A percentile compares a stretch with the other conserved stretches of the same genome.
phyloP scores from a whole-genome alignment of 2,888 invertebrate species.

The Drosophila vallismaia region DNA sequence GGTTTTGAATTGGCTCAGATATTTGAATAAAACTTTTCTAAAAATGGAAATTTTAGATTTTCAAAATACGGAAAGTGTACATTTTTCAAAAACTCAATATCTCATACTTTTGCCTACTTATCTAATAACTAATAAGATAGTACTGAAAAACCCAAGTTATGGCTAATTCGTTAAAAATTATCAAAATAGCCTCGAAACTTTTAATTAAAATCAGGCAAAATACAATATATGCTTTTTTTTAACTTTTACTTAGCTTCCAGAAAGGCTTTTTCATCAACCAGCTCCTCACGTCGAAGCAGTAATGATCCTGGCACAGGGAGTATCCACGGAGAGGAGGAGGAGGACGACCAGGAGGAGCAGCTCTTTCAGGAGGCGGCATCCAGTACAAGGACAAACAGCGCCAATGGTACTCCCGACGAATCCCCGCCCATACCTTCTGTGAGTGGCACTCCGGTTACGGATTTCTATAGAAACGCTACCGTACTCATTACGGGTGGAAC shows the following conservation, averaged over 20 bases:
- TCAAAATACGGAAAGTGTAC: too few relatives aligned
- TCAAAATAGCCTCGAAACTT: not conserved
- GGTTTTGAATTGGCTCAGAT: too few relatives aligned
- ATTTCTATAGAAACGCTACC: slow-evolving; percentile 82
- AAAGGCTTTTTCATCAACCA: slow-evolving; percentile 70
- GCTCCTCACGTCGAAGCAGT: slow-evolving; percentile 61
- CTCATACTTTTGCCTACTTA: too few relatives aligned
- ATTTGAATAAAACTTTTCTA: too few relatives aligned
- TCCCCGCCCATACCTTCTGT: slow-evolving; percentile 4
- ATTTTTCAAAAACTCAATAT: too few relatives aligned
- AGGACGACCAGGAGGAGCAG: slow-evolving; percentile 24
- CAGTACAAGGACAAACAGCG: slow-evolving; percentile 36
- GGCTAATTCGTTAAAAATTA: too few relatives aligned
- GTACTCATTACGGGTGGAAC: slow-evolving; percentile 84
- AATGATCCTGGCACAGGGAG: slow-evolving; percentile 18
- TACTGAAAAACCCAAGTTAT: too few relatives aligned
- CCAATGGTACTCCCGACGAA: slow-evolving; percentile 14
- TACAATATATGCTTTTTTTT: not conserved
- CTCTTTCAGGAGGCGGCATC: slow-evolving; percentile 20
- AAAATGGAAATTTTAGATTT: too few relatives aligned
- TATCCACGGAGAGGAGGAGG: slow-evolving; percentile 34
- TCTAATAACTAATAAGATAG: too few relatives aligned
- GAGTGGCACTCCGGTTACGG: slow-evolving; percentile 74
- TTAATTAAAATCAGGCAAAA: not conserved
- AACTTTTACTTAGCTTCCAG: slow-evolving; percentile 21